Percentiles rank a stretch among this genome's conserved stretches.
Conservation (phyloP, 2,797 vertebrate species). For the Channa striata region DNA sequence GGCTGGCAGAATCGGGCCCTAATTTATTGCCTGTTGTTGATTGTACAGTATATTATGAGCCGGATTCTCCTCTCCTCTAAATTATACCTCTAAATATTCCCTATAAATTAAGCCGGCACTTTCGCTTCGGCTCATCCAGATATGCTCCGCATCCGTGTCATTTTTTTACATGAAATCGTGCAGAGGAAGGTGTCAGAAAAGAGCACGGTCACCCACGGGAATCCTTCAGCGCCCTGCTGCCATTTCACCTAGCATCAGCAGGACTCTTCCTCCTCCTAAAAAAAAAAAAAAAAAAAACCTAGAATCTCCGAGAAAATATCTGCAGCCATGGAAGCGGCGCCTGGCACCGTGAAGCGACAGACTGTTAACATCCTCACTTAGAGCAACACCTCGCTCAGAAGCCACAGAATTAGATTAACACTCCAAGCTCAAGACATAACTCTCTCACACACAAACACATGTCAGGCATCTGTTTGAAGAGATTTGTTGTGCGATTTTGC, state of each 20-base stretch:
- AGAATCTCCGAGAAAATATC: constrained; percentile 39
- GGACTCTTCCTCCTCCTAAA: constrained; percentile 13
- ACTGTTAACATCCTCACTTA: constrained; percentile 67
- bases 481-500: constrained; percentile 22
- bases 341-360: constrained; percentile 62
- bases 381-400: constrained; percentile 66
- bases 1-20: constrained; percentile 4
- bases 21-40: constrained; percentile 19
- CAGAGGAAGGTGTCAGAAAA: constrained; percentile 45
- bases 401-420: constrained; percentile 69
- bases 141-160: constrained; percentile 16
- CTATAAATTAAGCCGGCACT: constrained; percentile 30
- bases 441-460: constrained; percentile 50
- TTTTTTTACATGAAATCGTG: constrained; percentile 45
- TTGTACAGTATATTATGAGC: background rate
- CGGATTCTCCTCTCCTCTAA: constrained; percentile 1
- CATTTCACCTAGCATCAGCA: constrained; percentile 56
- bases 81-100: too few species aligned
- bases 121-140: constrained; percentile 1
- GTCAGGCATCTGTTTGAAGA: constrained; percentile 39
- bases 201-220: constrained; percentile 59
- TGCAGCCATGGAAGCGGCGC: constrained; percentile 38
- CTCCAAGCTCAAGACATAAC: constrained; percentile 41
- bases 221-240: constrained; percentile 34
- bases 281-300: too few species aligned